Percentiles rank a stretch among this genome's conserved stretches.
These are phyloP conservation scores for Denticeps clupeoides DNA, from an alignment of 2,797 vertebrate species.

Conservation along the genomic window DNA sequence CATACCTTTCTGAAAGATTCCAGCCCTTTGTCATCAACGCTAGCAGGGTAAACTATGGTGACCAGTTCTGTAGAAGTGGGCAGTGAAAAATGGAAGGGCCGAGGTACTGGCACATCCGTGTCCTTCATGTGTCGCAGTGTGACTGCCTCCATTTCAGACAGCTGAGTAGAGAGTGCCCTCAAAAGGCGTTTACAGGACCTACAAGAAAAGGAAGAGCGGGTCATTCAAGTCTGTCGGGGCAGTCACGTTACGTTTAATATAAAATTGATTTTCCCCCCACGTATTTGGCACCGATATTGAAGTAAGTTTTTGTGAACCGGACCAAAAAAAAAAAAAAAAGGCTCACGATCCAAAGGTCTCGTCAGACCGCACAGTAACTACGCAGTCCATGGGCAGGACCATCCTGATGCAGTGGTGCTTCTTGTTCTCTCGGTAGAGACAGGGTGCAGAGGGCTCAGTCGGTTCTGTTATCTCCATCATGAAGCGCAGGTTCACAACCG, in stretches of 20 bases:
- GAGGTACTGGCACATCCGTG: slow-evolving; percentile 68
- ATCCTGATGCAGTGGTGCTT: slow-evolving; percentile 67
- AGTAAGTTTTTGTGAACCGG: too few species aligned
- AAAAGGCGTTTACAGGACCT: slow-evolving; percentile 71
- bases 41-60: slow-evolving; percentile 76
- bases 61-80: slow-evolving; percentile 64
- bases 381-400: slow-evolving; percentile 75
- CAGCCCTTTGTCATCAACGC: slow-evolving; percentile 72
- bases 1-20: slow-evolving; percentile 42
- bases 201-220: slow-evolving; percentile 12
- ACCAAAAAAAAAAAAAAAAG: too few species aligned
- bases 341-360: slow-evolving; percentile 72
- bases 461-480: slow-evolving; percentile 76
- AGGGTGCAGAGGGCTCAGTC: slow-evolving; percentile 46
- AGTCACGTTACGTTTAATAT: too few species aligned
- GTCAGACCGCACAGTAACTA: slow-evolving; percentile 48
- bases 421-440: slow-evolving; percentile 59
- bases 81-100: slow-evolving; percentile 82
- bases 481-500: slow-evolving; percentile 68
- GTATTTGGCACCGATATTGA: too few species aligned
- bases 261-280: too few species aligned
- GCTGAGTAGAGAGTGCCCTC: slow-evolving; percentile 65
- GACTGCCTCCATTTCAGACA: slow-evolving; percentile 80
- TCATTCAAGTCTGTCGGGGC: too few species aligned
- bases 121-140: slow-evolving; percentile 72